Base-by-base conservation (phyloP, 2,797 vertebrate species). In the Hylomyscus alleni region DNA sequence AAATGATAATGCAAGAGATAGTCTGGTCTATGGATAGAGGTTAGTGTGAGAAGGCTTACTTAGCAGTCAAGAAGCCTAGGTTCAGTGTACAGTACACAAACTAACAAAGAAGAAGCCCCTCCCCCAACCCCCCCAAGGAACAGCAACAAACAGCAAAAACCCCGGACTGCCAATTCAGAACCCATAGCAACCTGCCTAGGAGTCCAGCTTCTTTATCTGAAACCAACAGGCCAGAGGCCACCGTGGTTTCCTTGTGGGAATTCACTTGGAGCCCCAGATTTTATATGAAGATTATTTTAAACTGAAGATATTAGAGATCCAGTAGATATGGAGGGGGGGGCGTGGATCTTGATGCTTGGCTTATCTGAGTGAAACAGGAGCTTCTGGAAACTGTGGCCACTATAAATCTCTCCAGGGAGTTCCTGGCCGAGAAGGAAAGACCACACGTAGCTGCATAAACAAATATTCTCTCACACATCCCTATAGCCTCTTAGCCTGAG, bases 251-350 rank as follows among this genome's bases (percentile, higher is more conserved):
- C 14, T 85, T n/a, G n/a, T 37, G n/a, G 17, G 44, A n/a, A 73
- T 91, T 40, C 34, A 54, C 44, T 83, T 52, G 76, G 52, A 90
- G 81, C 2, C 34, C 22, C 31, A 40, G 44, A 54, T n/a, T 82
- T 87, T n/a, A 69, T 60, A 54, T 10, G n/a, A 87, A 90, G 84
- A 76, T 93, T 90, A 90, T 81, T 95, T 90, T 90, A 95, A 96
- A 29, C 26, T 31, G 52, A 83, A 94, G 65, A 44, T 1, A 60
- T 94, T 65, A 88, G 89, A 82, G 37, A 92, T 92, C 80, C 73
- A 91, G 31, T 12, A 47, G 44, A 56, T 76, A 44, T 3, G 34
- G 17, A 34, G 5, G 2, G 67, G 2, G 29, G 19, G 77, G 47
- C 7, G 56, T 58, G 58, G 37, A 73, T 92, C 58, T 81, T 13